phyloP scores from a whole-genome alignment of 2,113 vertebrate species.

The Notarius quadriscutis region DNA sequence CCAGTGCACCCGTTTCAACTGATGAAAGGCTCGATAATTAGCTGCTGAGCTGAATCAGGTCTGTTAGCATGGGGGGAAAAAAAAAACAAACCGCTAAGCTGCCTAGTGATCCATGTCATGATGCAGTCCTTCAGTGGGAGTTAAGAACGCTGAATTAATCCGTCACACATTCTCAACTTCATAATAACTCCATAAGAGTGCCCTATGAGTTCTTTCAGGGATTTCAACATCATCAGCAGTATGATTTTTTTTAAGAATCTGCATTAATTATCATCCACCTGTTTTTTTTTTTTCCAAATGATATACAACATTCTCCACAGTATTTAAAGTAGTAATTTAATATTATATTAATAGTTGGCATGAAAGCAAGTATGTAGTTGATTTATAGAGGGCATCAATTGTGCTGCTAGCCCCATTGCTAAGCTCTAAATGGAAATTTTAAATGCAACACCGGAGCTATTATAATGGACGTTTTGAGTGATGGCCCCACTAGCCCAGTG shows the following conservation, averaged over 20 bases:
- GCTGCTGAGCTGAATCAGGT: constrained; percentile 21
- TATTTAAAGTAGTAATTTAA: not conserved
- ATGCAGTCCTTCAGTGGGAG: constrained; percentile 8
- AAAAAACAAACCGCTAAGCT: not conserved
- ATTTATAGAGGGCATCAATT: constrained; percentile 8
- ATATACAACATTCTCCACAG: not conserved
- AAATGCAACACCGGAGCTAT: constrained; percentile 16
- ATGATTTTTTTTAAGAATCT: not conserved
- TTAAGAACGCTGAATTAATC: constrained; percentile 24
- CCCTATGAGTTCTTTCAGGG: not conserved
- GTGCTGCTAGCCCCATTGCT: not conserved
- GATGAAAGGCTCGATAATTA: constrained; percentile 19
- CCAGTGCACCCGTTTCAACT: not conserved
- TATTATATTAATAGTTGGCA: constrained; percentile 1
- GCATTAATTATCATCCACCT: not conserved
- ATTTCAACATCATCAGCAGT: not conserved
- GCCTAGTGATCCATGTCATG: constrained; percentile 14
- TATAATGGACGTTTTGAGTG: constrained; percentile 29
- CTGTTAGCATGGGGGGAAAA: constrained; percentile 2
- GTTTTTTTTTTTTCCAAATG: not conserved
- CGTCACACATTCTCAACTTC: not conserved
- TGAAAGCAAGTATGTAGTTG: not conserved
- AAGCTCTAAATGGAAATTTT: constrained; percentile 14
- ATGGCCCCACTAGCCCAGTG: constrained; percentile 4
- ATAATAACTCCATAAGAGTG: not conserved